These are phyloP conservation scores for Luffia ferchaultella DNA, from an alignment of 2,888 invertebrate genomes.

Conservation along the genomic window DNA sequence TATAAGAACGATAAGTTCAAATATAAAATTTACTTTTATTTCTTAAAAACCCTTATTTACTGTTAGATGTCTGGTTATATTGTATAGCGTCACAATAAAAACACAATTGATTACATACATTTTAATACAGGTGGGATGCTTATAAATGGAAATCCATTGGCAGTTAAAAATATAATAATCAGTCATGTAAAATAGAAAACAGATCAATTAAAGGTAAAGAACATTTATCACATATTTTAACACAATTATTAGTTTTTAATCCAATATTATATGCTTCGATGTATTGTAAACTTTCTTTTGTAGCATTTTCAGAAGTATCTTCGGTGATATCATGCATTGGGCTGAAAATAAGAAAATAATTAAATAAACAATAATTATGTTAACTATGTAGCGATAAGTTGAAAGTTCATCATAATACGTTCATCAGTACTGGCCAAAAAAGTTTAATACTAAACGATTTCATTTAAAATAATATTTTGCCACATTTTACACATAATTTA, in stretches of 20 bases:
- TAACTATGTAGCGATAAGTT: too few relatives aligned
- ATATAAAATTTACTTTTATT: too few relatives aligned
- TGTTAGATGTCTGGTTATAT: too few relatives aligned
- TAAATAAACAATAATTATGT: too few relatives aligned
- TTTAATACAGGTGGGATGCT: neutral
- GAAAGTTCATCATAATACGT: too few relatives aligned
- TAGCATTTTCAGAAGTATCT: slow-evolving; percentile 14
- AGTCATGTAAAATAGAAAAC: slow-evolving; percentile 32
- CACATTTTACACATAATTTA: too few relatives aligned
- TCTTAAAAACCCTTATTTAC: too few relatives aligned
- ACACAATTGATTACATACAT: neutral
- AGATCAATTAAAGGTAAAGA: slow-evolving; percentile 44
- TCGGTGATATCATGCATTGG: slow-evolving; percentile 34
- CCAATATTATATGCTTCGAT: slow-evolving; percentile 62
- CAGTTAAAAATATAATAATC: too few relatives aligned
- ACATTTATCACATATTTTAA: slow-evolving; percentile 34
- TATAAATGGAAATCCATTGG: neutral
- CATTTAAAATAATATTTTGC: too few relatives aligned
- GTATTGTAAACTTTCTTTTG: slow-evolving; percentile 38
- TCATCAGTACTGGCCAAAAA: too few relatives aligned
- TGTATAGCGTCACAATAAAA: neutral
- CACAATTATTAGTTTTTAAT: slow-evolving; percentile 35
- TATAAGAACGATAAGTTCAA: too few relatives aligned
- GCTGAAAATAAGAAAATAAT: slow-evolving; percentile 28
- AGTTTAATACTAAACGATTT: too few relatives aligned